A percentile compares a stretch with the other conserved stretches of the same genome.
Conservation (phyloP, 1,140 invertebrate genomes). For the Acromyrmex charruanus region DNA sequence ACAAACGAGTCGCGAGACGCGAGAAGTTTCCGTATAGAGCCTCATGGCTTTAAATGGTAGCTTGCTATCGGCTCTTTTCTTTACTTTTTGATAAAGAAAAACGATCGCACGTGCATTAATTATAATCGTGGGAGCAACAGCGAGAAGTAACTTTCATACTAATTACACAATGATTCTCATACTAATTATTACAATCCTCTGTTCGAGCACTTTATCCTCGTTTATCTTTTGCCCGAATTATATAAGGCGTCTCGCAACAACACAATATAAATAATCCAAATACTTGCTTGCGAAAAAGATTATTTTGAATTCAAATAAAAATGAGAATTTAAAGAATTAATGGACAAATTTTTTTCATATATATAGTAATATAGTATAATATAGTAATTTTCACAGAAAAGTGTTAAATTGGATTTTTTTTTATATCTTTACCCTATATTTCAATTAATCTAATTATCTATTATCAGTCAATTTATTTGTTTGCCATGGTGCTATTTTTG, state of each 20-base stretch:
- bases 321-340: not conserved
- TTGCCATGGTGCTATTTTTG: too few species aligned
- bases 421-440: not conserved
- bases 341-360: not conserved
- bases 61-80: conserved; percentile 66
- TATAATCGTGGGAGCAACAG: not conserved
- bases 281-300: not conserved
- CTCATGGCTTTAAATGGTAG: conserved; percentile 76
- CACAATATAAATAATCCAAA: not conserved
- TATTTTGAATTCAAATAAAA: not conserved
- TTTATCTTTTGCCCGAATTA: conserved; percentile 12
- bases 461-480: too few species aligned
- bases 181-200: conserved; percentile 28
- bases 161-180: conserved; percentile 49
- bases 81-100: conserved; percentile 53
- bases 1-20: conserved; percentile 15
- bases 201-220: not conserved
- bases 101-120: not conserved
- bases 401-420: not conserved
- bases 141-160: conserved; percentile 43
- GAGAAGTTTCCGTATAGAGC: conserved; percentile 67
- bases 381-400: not conserved
- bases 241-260: conserved; percentile 5
- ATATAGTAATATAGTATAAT: too few species aligned
- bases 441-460: not conserved